phyloP scores from a whole-genome alignment of 2,888 invertebrate genomes.

The Agrotis ipsilon region DNA sequence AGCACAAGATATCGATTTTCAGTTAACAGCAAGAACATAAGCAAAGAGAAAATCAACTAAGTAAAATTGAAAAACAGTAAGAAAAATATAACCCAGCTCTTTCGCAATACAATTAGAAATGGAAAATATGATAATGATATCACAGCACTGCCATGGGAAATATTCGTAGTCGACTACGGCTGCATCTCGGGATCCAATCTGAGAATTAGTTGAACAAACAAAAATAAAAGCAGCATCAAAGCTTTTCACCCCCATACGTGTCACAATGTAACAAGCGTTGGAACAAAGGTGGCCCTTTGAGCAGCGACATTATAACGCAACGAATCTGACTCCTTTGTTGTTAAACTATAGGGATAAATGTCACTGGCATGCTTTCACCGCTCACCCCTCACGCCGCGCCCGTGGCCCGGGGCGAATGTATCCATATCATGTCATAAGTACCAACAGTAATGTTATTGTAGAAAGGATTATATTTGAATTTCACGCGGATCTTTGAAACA shows the following conservation, averaged over 20 bases:
- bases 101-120: slow-evolving; percentile 5
- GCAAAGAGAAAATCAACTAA: background rate
- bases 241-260: slow-evolving; percentile 71
- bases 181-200: slow-evolving; percentile 33
- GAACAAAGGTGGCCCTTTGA: slow-evolving; percentile 76
- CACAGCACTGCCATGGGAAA: slow-evolving; percentile 27
- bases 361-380: slow-evolving; percentile 75
- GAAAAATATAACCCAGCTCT: slow-evolving; percentile 2
- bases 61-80: background rate
- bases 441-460: slow-evolving; percentile 51
- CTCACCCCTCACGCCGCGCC: slow-evolving; percentile 34
- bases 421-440: slow-evolving; percentile 55
- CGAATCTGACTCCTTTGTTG: slow-evolving; percentile 82
- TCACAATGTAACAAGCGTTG: slow-evolving; percentile 71
- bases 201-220: slow-evolving; percentile 50
- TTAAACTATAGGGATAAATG: slow-evolving; percentile 84
- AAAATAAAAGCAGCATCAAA: slow-evolving; percentile 67
- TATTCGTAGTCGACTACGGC: slow-evolving; percentile 7
- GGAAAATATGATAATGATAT: slow-evolving; percentile 7
- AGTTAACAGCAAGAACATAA: too few species aligned
- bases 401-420: slow-evolving; percentile 47
- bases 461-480: slow-evolving; percentile 44
- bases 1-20: background rate
- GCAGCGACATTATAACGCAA: slow-evolving; percentile 77
- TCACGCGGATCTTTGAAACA: slow-evolving; percentile 39